A percentile compares a stretch with the other conserved stretches of the same genome.
Conservation (phyloP, 1,140 invertebrate genomes). For the Solenopsis fugax region DNA sequence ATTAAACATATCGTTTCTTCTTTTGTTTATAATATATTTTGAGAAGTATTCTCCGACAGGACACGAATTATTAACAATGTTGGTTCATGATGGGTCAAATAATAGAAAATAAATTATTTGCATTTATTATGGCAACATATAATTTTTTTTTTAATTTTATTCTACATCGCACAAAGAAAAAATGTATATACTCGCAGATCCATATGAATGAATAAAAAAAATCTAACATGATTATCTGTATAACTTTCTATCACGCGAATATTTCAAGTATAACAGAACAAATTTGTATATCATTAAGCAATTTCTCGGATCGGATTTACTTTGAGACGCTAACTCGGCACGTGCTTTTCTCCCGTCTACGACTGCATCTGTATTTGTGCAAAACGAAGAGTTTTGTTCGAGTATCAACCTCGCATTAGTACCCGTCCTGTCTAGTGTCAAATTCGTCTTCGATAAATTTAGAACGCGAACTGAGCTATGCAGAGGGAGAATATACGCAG, state of each 20-base stretch:
- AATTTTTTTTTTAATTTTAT: neutral
- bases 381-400: slow-evolving; percentile 71
- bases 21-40: slow-evolving; percentile 3
- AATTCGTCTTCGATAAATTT: slow-evolving; percentile 83
- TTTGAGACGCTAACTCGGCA: slow-evolving; percentile 58
- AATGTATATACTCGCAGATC: neutral
- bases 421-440: slow-evolving; percentile 79
- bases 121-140: neutral
- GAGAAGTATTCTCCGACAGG: neutral
- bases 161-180: neutral
- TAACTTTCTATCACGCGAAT: slow-evolving; percentile 15
- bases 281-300: neutral
- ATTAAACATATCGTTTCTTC: neutral
- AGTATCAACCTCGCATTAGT: slow-evolving; percentile 76
- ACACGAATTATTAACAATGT: neutral
- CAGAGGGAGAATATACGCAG: slow-evolving; percentile 61
- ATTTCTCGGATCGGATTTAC: slow-evolving; percentile 52
- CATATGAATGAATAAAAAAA: neutral
- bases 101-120: neutral
- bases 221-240: neutral
- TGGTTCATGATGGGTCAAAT: neutral
- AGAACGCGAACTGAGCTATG: slow-evolving; percentile 76
- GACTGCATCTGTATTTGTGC: slow-evolving; percentile 56
- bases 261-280: neutral
- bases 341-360: slow-evolving; percentile 49